Conservation (phyloP, 2,888 invertebrate genomes). For the Ormyrus rosae region DNA sequence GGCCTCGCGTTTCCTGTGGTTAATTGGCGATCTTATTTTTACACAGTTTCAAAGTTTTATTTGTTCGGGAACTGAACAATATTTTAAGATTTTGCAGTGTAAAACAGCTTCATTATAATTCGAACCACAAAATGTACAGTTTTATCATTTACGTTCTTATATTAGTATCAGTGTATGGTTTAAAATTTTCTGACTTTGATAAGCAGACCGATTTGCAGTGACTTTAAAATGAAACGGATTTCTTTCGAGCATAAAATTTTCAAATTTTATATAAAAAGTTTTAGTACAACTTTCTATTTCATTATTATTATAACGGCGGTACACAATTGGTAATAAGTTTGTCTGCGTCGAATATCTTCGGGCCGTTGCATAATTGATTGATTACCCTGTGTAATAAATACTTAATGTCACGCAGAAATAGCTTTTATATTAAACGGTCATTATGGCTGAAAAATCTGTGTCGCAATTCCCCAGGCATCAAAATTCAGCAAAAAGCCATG, state of each 20-base stretch:
- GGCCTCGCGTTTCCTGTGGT: conserved; percentile 2
- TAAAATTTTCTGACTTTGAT: too few relatives aligned
- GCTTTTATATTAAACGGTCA: not conserved
- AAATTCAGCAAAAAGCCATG: not conserved
- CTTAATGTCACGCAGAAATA: not conserved
- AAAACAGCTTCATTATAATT: not conserved
- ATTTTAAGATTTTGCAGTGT: not conserved
- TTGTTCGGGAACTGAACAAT: not conserved
- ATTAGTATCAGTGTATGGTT: not conserved
- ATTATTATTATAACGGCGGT: not conserved
- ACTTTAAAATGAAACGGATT: too few relatives aligned
- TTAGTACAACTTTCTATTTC: too few relatives aligned
- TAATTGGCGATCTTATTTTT: not conserved
- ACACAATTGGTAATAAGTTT: not conserved
- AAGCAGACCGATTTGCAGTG: too few relatives aligned
- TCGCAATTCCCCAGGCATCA: not conserved
- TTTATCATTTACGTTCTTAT: not conserved
- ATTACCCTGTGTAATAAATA: conserved; percentile 8
- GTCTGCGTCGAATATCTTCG: not conserved
- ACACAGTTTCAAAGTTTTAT: not conserved
- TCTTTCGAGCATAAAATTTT: too few relatives aligned
- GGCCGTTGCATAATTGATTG: conserved; percentile 4
- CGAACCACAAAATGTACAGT: not conserved
- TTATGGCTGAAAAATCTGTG: not conserved
- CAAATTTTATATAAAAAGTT: too few relatives aligned